Evolutionary conservation across 1,140 invertebrate genomes (phyloP), one percentile per base, ranked within the genome.

Genomic region (Caenorhabditis briggsae): DNA sequence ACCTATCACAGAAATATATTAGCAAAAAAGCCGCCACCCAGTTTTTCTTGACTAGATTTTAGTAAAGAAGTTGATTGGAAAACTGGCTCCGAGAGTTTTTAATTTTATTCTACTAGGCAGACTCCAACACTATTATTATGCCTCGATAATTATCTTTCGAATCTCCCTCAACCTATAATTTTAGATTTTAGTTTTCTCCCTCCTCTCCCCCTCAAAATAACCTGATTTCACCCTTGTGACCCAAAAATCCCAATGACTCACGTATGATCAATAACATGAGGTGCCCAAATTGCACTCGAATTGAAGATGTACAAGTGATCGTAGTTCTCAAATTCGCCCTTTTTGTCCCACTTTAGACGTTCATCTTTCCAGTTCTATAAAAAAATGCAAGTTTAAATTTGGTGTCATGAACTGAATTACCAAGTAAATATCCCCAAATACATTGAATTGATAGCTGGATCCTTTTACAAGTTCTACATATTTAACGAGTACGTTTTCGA

Each of bases 351-450:
- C 16, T 59, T 74, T 20, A 91, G 58, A 14, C 91, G 86, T 9
- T 84, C 82, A 84, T 91, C 91, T 48, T 86, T 88, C 91, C 91
- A 91, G 9, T 86, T 89, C 91, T 91, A 90, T 46, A 16, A 70
- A 25, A 70, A 70, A 64, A 46, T 20, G 41, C n/a, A 16, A n/a
- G 5, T 12, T 7, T 16, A 83, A 18, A 41, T 11, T 65, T 5
- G 14, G 3, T 8, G n/a, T 88, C 14, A 23, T 56, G 84, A 18
- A 48, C 7, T 20, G 14, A 84, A 59, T 59, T 84, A 91, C 90
- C 55, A 91, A 61, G 20, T 85, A 88, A 46, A 92, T 61, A 56
- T 91, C 90, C 2, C 91, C 91, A 82, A 89, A 89, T 41, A 91
- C 85, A 58, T 90, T 91, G 84, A 91, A 91, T 58, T 91, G 90